Base-by-base conservation (phyloP, 2,888 invertebrate genomes). In the Caenorhabditis wallacei region DNA sequence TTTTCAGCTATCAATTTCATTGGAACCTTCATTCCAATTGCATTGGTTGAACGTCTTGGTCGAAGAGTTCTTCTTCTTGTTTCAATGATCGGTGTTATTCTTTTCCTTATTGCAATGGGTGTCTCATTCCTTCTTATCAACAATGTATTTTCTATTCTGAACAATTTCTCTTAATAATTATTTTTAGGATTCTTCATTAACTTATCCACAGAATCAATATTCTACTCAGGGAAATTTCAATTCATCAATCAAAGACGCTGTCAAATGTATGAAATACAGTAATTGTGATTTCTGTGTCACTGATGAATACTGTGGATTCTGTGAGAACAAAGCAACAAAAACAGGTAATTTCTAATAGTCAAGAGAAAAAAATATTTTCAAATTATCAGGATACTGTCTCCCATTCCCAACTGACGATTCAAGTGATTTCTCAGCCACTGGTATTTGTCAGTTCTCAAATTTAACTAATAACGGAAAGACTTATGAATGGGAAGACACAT, bases 31-130 rank as follows among this genome's bases (percentile, higher is more conserved):
- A 86, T 94, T 24, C 94, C 94, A 11, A 89, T 94, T 53, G 92
- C 91, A 80, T 88, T 94, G 46, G 93, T 94, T 24, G 94, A 94
- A 71, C 92, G 92, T 72, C 84, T 93, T 18, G 94, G 94, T 1
- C 87, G 94, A 59, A 89, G 93, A 30, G 89, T 90, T 8, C 82
- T 89, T 4, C 81, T 89, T 26, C 63, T 89, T n/a, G 51, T 82
- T 26, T 86, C 86, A 0, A 83, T 88, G 22, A 71, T 84, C 48
- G 88, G 88, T 13, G 89, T 89, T 11, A 87, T 88, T 30, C 22
- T 85, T 10, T 82, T 84, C 16, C 59, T 89, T 22, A 71, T 80
- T 40, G 82, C 84, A 18, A 89, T 89, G 89, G 90, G 89, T 43
- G 88, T 87, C 1, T 87, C 88, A 4, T 89, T 89, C 76, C 71